These are phyloP conservation scores for Platyscapa corneri DNA, from an alignment of 1,140 invertebrate genomes.

Conservation along the genomic window DNA sequence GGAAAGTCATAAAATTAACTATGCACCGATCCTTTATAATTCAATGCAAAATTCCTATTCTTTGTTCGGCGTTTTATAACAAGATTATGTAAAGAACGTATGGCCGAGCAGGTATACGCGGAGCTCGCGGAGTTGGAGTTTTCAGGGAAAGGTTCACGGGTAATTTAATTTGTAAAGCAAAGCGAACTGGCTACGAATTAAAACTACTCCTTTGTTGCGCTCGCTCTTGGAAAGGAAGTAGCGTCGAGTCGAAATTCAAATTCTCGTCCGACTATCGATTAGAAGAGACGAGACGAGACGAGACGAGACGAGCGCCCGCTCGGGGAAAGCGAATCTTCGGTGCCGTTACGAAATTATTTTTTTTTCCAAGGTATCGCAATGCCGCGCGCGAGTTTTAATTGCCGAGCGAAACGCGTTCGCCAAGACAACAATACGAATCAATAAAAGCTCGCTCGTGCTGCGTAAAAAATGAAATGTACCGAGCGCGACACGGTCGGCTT, in stretches of 20 bases:
- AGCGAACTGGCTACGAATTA: constrained; percentile 40
- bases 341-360: background rate
- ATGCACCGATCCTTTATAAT: constrained; percentile 44
- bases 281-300: background rate
- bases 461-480: too few relatives aligned
- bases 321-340: background rate
- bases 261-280: background rate
- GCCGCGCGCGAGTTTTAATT: too few relatives aligned
- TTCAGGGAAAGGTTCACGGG: constrained; percentile 36
- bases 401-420: too few relatives aligned
- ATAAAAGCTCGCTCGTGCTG: too few relatives aligned
- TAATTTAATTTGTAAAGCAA: constrained; percentile 46
- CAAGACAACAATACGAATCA: too few relatives aligned
- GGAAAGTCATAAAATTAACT: constrained; percentile 46
- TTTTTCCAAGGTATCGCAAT: too few relatives aligned
- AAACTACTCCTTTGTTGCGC: constrained; percentile 32
- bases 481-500: too few relatives aligned
- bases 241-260: background rate
- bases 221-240: background rate
- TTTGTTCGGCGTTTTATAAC: constrained; percentile 35
- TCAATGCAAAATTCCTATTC: constrained; percentile 40
- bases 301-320: too few relatives aligned
- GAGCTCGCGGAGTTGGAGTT: constrained; percentile 5
- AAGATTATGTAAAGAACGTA: constrained; percentile 47
- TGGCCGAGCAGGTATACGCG: constrained; percentile 4